phyloP scores from a whole-genome alignment of 2,888 invertebrate genomes.

The Pteria penguin region DNA sequence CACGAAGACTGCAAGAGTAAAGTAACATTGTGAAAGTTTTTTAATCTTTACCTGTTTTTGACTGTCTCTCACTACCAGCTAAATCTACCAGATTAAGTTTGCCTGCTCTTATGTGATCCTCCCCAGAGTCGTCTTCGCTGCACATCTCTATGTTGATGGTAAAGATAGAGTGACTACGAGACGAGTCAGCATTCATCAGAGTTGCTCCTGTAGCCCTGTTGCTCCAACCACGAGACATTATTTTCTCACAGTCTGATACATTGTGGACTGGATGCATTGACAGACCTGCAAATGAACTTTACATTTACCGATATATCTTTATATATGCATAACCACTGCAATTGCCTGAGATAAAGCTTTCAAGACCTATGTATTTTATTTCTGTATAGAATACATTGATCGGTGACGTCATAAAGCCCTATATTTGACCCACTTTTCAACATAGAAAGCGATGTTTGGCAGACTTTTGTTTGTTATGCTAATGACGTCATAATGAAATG shows the following conservation, averaged over 20 bases:
- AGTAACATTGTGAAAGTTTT: too few species aligned
- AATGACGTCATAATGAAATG: too few species aligned
- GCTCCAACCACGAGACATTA: slow-evolving; percentile 88
- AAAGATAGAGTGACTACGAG: slow-evolving; percentile 93
- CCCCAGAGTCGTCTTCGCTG: slow-evolving; percentile 82
- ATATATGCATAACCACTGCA: too few species aligned
- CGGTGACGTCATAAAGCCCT: too few species aligned
- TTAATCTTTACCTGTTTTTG: slow-evolving; percentile 86
- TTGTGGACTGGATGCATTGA: slow-evolving; percentile 89
- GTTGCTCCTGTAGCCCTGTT: slow-evolving; percentile 92
- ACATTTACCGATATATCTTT: background rate
- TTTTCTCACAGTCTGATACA: slow-evolving; percentile 87
- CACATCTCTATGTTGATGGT: slow-evolving; percentile 91
- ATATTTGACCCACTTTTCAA: too few species aligned
- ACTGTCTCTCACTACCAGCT: slow-evolving; percentile 92
- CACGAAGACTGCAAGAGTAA: too few species aligned
- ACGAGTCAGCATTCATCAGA: slow-evolving; percentile 91
- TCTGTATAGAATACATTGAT: too few species aligned
- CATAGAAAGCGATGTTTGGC: too few species aligned
- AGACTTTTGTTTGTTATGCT: too few species aligned
- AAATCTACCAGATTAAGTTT: slow-evolving; percentile 93
- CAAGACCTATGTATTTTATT: too few species aligned
- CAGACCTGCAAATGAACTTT: slow-evolving; percentile 82
- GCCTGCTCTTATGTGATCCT: slow-evolving; percentile 84
- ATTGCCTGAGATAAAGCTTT: too few species aligned